phyloP scores from a whole-genome alignment of 2,113 vertebrate species.

The Archilochus colubris region DNA sequence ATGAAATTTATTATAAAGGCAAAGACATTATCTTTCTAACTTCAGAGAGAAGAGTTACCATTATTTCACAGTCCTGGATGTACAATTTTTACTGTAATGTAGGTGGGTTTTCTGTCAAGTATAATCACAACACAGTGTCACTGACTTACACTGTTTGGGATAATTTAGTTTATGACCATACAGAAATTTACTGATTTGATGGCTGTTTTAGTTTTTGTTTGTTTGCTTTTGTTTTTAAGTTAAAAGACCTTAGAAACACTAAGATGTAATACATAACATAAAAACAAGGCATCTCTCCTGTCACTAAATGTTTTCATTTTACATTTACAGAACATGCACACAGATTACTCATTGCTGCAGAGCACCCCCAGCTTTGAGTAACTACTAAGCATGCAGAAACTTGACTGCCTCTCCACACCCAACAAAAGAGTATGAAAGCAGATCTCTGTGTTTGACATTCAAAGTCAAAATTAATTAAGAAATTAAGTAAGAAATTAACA shows the following conservation, averaged over 20 bases:
- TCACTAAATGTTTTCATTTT: background rate
- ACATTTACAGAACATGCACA: background rate
- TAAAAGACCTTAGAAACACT: background rate
- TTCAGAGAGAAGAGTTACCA: background rate
- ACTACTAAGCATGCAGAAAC: background rate
- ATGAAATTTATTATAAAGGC: background rate
- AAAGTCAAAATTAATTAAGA: background rate
- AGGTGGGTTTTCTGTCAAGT: background rate
- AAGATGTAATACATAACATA: background rate
- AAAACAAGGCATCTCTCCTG: background rate
- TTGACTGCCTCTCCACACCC: background rate
- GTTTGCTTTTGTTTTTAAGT: too few species aligned
- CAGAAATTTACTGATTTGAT: background rate
- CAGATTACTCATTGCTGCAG: background rate
- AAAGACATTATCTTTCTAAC: background rate
- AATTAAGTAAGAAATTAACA: background rate
- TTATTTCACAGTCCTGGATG: background rate
- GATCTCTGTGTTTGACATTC: background rate
- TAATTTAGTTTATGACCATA: background rate
- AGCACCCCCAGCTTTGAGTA: background rate
- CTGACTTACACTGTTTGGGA: background rate
- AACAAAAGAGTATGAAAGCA: background rate
- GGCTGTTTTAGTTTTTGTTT: too few species aligned
- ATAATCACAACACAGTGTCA: background rate
- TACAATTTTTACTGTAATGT: background rate